Evolutionary conservation across 2,888 invertebrate species (phyloP), one percentile per base, ranked within the genome.

Genomic region (Drosophila birchii): DNA sequence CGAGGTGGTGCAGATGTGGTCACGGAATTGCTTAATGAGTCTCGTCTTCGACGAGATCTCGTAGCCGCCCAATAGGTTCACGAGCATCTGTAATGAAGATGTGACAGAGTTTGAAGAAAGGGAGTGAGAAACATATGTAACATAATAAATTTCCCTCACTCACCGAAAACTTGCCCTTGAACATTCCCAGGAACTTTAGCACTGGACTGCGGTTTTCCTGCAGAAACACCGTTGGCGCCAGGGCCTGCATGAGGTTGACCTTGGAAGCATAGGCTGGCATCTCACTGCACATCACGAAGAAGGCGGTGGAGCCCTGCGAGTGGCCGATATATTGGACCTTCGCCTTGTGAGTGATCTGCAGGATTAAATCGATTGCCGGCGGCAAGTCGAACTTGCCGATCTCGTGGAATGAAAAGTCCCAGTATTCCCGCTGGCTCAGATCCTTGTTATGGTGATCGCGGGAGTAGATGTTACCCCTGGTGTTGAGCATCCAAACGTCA

Each of bases 341-440:
- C 0, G 8, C 3, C 23, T 23, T 11, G 0, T 12, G 1, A 0
- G 78, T 64, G 0, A 26, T 0, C 0, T 8, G 0, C 18, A 57
- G 20, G 14, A 81, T 67, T 18, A 23, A 16, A 29, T 81, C 81
- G 8, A 81, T 76, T 1, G 58, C 1, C 0, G 71, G 32, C 0
- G 81, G 81, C 47, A 81, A 36, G 69, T 81, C 81, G 18, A 47
- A 72, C 5, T 59, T 29, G 3, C 81, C 81, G 6, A 86, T 86
- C 41, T 81, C 86, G 23, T 85, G 83, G 66, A 82, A 81, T 11
- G 83, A 78, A 60, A 81, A 81, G 3, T 26, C 20, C 81, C 81
- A 81, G 45, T 74, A 81, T 0, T 67, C 47, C 1, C 47, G 39
- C 5, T 20, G 34, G 1, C 14, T 47, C 20, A 36, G 5, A 1